Base-by-base conservation (phyloP, 2,113 vertebrate genomes). In the Shinisaurus crocodilurus region DNA sequence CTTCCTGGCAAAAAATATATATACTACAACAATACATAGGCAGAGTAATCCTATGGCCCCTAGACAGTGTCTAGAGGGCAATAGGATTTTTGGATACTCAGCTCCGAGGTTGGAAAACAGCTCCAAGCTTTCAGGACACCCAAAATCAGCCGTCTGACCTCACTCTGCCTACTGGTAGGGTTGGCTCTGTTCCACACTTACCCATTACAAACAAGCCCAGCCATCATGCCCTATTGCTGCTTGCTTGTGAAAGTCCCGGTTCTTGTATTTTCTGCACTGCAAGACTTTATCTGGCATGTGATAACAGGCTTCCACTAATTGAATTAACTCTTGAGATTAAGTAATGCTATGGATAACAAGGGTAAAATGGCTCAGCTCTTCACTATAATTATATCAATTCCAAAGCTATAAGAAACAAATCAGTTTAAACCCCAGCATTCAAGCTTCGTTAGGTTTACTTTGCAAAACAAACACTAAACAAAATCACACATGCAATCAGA, bases 311-410 rank as follows among this genome's bases (percentile, higher is more conserved):
- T 92, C 72, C 89, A 50, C 81, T 92, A 88, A 94, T 87, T 82
- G 34, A 87, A 90, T 94, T 91, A 88, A 91, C 70, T 93, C 43
- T 18, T 3, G 93, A 95, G 90, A 88, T 93, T 96, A 95, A 96
- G 92, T 92, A 95, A 93, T 74, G 60, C 93, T 93, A 85, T 92
- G 60, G 85, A 91, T 91, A 92, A 93, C 67, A 88, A 94, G 43
- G 75, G 85, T 86, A 88, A 93, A 95, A 92, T 60, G 40, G 37
- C 63, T 91, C 92, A 89, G 90, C 88, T 89, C 67, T 95, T 95
- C 89, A 92, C 60, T 92, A 76, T 92, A 95, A 94, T 95, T 95
- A 94, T 92, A 80, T 89, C 92, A 92, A 88, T 94, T 96, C 87
- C 92, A 93, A 89, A 91, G 93, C 88, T 85, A 67, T 92, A 85